These are phyloP conservation scores for Galerucella pusilla DNA, from an alignment of 2,888 invertebrate species.

Conservation along the genomic window DNA sequence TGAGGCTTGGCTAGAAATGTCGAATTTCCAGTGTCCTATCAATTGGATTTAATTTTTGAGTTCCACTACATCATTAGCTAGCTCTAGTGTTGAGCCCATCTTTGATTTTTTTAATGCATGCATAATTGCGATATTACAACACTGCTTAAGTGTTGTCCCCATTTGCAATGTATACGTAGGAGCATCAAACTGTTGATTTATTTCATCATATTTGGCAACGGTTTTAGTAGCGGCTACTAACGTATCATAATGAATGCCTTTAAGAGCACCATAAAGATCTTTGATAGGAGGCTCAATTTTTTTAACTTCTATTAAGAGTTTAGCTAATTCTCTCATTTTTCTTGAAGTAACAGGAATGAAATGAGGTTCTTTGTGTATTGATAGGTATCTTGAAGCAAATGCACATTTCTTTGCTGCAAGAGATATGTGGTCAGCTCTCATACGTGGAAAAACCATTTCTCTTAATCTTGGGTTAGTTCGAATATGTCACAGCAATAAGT, in stretches of 20 bases:
- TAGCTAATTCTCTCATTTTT: too few relatives aligned
- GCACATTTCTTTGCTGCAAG: conserved; percentile 1
- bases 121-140: conserved; percentile 34
- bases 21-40: conserved; percentile 43
- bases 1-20: conserved; percentile 37
- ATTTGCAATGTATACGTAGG: conserved; percentile 41
- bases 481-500: too few relatives aligned
- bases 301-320: conserved; percentile 15
- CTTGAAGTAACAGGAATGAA: not conserved
- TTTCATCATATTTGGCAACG: conserved; percentile 33
- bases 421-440: too few relatives aligned
- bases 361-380: conserved; percentile 17
- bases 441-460: conserved; percentile 4
- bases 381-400: conserved; percentile 22
- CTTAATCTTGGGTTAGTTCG: not conserved
- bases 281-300: conserved; percentile 16
- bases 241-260: conserved; percentile 6
- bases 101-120: conserved; percentile 43
- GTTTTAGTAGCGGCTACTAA: conserved; percentile 18
- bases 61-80: conserved; percentile 44
- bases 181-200: conserved; percentile 28
- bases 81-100: not conserved
- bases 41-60: conserved; percentile 46
- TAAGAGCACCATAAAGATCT: conserved; percentile 17
- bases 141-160: conserved; percentile 39